Percentiles rank a stretch among this genome's conserved stretches.
phyloP scores from a whole-genome alignment of 2,113 vertebrate species.

The Indri indri region DNA sequence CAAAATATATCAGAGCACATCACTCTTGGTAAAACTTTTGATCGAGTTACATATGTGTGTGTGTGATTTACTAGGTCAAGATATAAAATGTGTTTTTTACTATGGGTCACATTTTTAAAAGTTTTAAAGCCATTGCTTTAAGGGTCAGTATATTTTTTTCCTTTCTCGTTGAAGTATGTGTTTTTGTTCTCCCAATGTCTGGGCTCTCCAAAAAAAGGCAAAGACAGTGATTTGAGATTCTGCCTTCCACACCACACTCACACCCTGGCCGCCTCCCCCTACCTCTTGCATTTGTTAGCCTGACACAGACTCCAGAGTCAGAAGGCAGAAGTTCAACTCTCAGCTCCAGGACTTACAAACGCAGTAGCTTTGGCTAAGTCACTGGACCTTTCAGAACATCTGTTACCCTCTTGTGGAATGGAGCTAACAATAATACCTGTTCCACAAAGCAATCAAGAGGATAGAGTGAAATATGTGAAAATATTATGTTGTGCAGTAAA shows the following conservation, averaged over 20 bases:
- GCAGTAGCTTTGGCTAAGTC: not conserved
- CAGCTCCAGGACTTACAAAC: not conserved
- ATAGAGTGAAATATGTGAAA: not conserved
- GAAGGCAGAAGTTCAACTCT: not conserved
- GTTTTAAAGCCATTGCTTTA: not conserved
- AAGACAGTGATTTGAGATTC: not conserved
- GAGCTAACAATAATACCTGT: not conserved
- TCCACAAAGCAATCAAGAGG: not conserved
- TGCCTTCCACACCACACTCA: not conserved
- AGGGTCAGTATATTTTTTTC: not conserved
- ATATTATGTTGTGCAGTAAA: not conserved
- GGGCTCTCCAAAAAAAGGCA: not conserved
- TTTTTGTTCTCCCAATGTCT: not conserved
- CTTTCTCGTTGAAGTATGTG: not conserved
- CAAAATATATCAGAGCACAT: slow-evolving; percentile 31
- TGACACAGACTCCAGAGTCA: not conserved
- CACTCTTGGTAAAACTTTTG: not conserved
- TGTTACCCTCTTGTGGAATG: not conserved
- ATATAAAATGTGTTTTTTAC: slow-evolving; percentile 41
- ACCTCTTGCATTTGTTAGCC: not conserved
- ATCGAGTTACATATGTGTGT: not conserved
- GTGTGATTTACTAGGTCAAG: not conserved
- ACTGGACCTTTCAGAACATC: not conserved
- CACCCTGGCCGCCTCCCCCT: rapidly evolving
- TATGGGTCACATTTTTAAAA: not conserved